These are phyloP conservation scores for Aporophyla nigra DNA, from an alignment of 2,888 invertebrate genomes.

Conservation along the genomic window DNA sequence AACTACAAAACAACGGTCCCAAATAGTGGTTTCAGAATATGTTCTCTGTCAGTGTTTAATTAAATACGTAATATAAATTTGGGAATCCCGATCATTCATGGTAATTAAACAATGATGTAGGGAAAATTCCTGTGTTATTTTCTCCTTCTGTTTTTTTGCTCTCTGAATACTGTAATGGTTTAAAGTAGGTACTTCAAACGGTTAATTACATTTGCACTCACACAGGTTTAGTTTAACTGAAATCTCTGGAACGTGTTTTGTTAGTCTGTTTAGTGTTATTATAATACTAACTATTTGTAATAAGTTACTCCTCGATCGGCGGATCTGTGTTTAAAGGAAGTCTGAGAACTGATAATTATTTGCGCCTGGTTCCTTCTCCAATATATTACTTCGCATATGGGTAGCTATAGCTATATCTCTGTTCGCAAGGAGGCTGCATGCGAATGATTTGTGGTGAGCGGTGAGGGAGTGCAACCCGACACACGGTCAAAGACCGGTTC, in stretches of 20 bases:
- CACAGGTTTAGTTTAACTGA: slow-evolving; percentile 20
- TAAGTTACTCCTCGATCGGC: slow-evolving; percentile 24
- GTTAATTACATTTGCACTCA: slow-evolving; percentile 2
- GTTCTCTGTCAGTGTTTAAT: neutral
- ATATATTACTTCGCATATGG: slow-evolving; percentile 19
- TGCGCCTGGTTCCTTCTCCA: slow-evolving; percentile 21
- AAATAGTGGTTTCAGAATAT: neutral
- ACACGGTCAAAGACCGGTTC: slow-evolving; percentile 89
- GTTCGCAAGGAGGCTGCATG: slow-evolving; percentile 71
- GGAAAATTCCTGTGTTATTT: slow-evolving; percentile 9
- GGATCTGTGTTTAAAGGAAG: slow-evolving; percentile 31
- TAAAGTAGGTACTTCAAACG: slow-evolving; percentile 1
- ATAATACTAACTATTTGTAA: slow-evolving; percentile 40
- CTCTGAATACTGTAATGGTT: neutral
- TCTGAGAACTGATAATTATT: slow-evolving; percentile 37
- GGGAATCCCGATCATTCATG: neutral
- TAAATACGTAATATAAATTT: neutral
- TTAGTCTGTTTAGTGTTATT: slow-evolving; percentile 47
- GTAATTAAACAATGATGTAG: neutral
- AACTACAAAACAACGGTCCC: neutral
- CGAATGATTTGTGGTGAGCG: slow-evolving; percentile 81
- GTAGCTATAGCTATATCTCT: slow-evolving; percentile 35
- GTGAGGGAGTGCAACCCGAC: slow-evolving; percentile 78
- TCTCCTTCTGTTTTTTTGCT: neutral
- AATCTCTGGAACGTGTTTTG: slow-evolving; percentile 20